Conservation (phyloP, 2,113 vertebrate genomes). For the Elaphurus davidianus region DNA sequence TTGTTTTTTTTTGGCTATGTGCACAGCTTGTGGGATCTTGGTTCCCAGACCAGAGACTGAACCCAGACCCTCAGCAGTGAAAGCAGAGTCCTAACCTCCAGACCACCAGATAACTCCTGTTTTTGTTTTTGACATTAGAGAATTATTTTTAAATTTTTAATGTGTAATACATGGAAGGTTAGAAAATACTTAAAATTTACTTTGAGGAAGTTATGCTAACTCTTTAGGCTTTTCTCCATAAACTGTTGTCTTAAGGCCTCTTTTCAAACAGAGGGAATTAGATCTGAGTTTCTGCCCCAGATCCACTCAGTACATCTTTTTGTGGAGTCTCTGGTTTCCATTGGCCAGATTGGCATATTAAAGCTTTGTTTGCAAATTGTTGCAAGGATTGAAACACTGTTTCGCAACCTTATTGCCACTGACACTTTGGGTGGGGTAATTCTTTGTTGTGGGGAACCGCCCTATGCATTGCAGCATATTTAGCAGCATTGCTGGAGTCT, state of each 20-base stretch:
- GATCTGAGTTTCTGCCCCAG: neutral
- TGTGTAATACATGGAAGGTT: neutral
- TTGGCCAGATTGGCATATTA: neutral
- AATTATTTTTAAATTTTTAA: neutral
- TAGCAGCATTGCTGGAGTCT: neutral
- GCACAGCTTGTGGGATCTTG: neutral
- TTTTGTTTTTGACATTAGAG: neutral
- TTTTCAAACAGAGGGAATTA: neutral
- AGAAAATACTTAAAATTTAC: neutral
- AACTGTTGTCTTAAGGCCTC: neutral
- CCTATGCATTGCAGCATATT: neutral
- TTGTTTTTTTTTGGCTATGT: neutral
- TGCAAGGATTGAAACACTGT: neutral
- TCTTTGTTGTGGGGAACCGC: neutral
- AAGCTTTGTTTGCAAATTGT: neutral
- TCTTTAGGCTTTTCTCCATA: neutral
- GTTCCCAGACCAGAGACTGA: neutral
- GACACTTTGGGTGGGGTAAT: neutral
- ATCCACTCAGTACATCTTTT: neutral
- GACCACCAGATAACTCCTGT: neutral
- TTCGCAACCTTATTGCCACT: neutral
- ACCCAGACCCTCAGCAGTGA: fast-evolving
- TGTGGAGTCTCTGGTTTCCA: neutral
- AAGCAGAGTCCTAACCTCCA: neutral
- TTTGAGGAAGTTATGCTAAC: neutral